These are phyloP conservation scores for Blomia tropicalis DNA, from an alignment of 2,888 invertebrate species.

Conservation along the genomic window DNA sequence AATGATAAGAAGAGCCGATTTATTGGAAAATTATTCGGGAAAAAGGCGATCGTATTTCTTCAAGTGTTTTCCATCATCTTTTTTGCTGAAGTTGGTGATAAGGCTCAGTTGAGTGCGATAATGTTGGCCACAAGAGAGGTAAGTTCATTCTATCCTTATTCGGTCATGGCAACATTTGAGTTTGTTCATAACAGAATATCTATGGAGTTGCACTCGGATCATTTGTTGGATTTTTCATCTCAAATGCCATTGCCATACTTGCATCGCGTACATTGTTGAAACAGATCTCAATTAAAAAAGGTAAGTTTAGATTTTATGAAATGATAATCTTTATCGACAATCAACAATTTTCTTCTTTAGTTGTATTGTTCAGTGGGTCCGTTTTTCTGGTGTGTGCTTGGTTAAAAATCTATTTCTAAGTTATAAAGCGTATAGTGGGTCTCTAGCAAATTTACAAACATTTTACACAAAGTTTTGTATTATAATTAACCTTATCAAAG, in stretches of 20 bases:
- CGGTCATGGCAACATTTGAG: too few species aligned
- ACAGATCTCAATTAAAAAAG: neutral
- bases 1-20: neutral
- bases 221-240: constrained; percentile 3
- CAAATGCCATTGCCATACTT: neutral
- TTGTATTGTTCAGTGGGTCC: neutral
- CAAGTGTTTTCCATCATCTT: constrained; percentile 92
- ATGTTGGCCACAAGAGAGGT: constrained; percentile 87
- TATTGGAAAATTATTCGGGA: neutral
- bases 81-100: constrained; percentile 97
- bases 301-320: too few species aligned
- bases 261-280: neutral
- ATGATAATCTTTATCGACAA: too few species aligned
- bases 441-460: too few species aligned
- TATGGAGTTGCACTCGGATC: neutral
- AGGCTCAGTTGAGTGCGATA: constrained; percentile 92
- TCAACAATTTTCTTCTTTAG: neutral
- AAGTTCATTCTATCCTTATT: too few species aligned
- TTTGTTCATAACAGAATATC: neutral
- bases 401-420: neutral
- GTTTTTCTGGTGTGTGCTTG: neutral
- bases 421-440: too few species aligned
- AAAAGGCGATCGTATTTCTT: constrained; percentile 54
- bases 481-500: too few species aligned
- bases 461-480: too few species aligned